Evolutionary conservation across 2,888 invertebrate genomes (phyloP).

Genomic region (Tenthredo amoena): DNA sequence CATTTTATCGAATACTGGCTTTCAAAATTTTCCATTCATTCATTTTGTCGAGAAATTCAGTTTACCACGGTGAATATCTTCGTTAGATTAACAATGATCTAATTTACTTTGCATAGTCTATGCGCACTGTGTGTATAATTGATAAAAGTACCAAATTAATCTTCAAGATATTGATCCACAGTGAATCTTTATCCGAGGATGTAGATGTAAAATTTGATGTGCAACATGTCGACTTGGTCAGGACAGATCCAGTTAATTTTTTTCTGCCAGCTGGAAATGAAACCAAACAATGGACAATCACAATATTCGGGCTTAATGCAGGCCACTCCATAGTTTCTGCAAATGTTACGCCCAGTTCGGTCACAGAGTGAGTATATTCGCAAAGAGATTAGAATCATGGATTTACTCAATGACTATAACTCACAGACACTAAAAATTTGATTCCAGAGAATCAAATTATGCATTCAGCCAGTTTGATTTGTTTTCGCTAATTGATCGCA

Average conservation of each 20-base stretch:
- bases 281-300: slow-evolving; percentile 77
- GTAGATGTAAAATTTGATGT: slow-evolving; percentile 80
- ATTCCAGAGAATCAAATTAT: neutral
- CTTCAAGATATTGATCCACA: slow-evolving; percentile 67
- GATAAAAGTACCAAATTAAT: neutral
- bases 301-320: slow-evolving; percentile 83
- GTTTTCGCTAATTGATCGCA: neutral
- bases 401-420: neutral
- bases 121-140: too few relatives aligned
- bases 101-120: neutral
- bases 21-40: too few relatives aligned
- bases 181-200: slow-evolving; percentile 78
- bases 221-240: slow-evolving; percentile 84
- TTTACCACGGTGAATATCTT: too few relatives aligned
- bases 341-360: slow-evolving; percentile 80
- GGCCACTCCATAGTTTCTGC: slow-evolving; percentile 85
- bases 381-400: neutral
- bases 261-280: slow-evolving; percentile 74
- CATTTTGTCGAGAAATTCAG: too few relatives aligned
- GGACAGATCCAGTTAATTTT: slow-evolving; percentile 79
- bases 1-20: neutral
- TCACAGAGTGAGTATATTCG: slow-evolving; percentile 77
- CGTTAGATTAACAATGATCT: too few relatives aligned
- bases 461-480: neutral
- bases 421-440: neutral